Evolutionary conservation across 1,140 invertebrate species (phyloP).

Genomic region (Anoplolepis gracilipes): DNA sequence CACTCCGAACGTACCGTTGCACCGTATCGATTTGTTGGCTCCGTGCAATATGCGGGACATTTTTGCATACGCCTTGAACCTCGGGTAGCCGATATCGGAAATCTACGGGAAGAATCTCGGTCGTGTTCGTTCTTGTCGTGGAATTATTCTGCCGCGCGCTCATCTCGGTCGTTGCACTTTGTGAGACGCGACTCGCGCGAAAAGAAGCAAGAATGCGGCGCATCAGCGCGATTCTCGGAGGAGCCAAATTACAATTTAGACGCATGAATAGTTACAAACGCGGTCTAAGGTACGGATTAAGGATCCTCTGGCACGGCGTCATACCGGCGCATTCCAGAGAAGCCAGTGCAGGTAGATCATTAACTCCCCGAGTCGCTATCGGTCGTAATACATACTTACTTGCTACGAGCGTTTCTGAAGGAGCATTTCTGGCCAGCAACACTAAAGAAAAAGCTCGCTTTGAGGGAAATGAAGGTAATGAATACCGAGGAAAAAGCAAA

Average conservation of each 20-base stretch:
- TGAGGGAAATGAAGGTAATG: neutral
- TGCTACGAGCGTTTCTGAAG: constrained; percentile 16
- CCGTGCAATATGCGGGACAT: constrained; percentile 4
- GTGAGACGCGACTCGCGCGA: neutral
- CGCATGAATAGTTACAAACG: constrained; percentile 44
- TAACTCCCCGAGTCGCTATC: constrained; percentile 55
- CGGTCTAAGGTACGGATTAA: constrained; percentile 42
- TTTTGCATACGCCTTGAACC: constrained; percentile 13
- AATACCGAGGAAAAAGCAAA: too few species aligned
- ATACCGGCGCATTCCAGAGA: constrained; percentile 12
- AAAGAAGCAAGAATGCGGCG: constrained; percentile 33
- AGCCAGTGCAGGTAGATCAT: constrained; percentile 55
- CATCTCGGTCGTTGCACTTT: constrained; percentile 39
- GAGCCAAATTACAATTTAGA: constrained; percentile 62
- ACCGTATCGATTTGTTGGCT: constrained; percentile 10
- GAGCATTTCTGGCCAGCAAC: neutral
- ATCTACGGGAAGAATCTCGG: constrained; percentile 18
- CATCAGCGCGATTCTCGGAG: constrained; percentile 22
- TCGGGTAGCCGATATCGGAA: constrained; percentile 36
- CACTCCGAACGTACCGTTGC: neutral
- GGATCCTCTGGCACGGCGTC: constrained; percentile 15
- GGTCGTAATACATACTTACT: constrained; percentile 35
- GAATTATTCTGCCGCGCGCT: constrained; percentile 28
- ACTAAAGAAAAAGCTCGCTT: constrained; percentile 24
- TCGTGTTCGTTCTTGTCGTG: constrained; percentile 23